Evolutionary conservation across 1,140 invertebrate genomes (phyloP), one percentile per base, ranked within the genome.

Genomic region (Philopotamus ludificatus): DNA sequence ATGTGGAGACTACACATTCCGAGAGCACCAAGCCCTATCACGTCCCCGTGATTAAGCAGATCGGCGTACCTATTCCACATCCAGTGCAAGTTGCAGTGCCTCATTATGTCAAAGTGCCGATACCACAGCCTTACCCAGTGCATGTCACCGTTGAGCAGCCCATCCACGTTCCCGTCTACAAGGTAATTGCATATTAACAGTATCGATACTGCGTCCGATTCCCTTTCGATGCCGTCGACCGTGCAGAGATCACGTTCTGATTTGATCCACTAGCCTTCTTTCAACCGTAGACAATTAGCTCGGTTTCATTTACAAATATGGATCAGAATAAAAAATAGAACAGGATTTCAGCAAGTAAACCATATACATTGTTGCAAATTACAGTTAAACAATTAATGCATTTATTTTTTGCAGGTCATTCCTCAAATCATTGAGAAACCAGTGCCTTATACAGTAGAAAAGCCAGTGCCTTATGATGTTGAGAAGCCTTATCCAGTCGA

Each of bases 401-500:
- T n/a, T n/a, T 34, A 71, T 70, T 65, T 60, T 64, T 71, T 70
- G 0, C 72, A 80, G 78, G 82, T 84, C 54, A 81, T 84, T 2
- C 81, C 82, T 22, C 82, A 85, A 69, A 77, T 85, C 26, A 85
- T 89, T 16, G 89, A 91, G 72, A 89, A 87, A 72, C 87, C 85
- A 23, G 86, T 90, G 41, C 89, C 89, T 0, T 90, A 89, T 71
- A 82, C 87, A 0, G 86, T 91, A 1, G 89, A 90, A 70, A 90
- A 90, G 66, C 83, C 88, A 61, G 86, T 90, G 59, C 89, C 89
- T 3, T 89, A 89, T 72, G 84, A 88, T 58, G 84, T 91, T 0
- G 87, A 91, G 72, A 90, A 87, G 74, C 89, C 89, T 1, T 90
- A 89, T 78, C 83, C 88, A 23, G 87, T 91, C 3, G 87, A 88